Conservation (phyloP, 2,113 vertebrate genomes). For the Probosciger aterrimus region DNA sequence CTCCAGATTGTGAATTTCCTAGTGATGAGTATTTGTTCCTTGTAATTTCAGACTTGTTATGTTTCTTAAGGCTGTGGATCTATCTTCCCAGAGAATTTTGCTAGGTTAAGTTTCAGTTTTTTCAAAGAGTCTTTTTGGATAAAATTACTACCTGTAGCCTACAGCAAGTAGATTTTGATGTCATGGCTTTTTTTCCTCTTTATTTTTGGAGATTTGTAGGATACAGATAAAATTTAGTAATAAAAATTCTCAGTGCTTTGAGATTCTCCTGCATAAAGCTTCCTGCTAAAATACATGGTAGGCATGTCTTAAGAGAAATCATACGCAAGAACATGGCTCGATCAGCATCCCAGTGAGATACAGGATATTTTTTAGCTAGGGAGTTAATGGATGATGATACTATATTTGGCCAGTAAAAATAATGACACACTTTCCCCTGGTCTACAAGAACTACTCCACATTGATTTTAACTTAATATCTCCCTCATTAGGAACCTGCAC, state of each 20-base stretch:
- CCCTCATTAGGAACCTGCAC: slow-evolving; percentile 64
- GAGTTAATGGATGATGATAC: slow-evolving; percentile 63
- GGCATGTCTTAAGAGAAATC: slow-evolving; percentile 39
- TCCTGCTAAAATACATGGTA: neutral
- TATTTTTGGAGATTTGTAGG: neutral
- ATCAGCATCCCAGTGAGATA: slow-evolving; percentile 58
- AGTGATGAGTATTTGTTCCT: neutral
- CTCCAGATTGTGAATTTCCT: neutral
- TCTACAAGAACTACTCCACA: slow-evolving; percentile 67
- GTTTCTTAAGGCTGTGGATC: neutral
- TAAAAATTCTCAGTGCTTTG: neutral
- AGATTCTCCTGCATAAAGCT: neutral
- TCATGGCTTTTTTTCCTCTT: neutral
- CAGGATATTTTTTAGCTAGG: slow-evolving; percentile 47
- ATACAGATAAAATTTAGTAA: neutral
- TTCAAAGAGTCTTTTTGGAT: neutral
- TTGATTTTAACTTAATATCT: slow-evolving; percentile 71
- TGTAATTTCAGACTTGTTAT: neutral
- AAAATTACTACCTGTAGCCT: neutral
- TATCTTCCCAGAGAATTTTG: neutral
- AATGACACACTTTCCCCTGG: slow-evolving; percentile 60
- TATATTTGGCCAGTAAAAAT: slow-evolving; percentile 67
- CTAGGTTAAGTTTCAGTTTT: neutral
- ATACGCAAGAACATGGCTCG: slow-evolving; percentile 19
- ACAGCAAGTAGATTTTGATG: neutral